Base-by-base conservation (phyloP, 2,888 invertebrate species). In the Sipha maydis region DNA sequence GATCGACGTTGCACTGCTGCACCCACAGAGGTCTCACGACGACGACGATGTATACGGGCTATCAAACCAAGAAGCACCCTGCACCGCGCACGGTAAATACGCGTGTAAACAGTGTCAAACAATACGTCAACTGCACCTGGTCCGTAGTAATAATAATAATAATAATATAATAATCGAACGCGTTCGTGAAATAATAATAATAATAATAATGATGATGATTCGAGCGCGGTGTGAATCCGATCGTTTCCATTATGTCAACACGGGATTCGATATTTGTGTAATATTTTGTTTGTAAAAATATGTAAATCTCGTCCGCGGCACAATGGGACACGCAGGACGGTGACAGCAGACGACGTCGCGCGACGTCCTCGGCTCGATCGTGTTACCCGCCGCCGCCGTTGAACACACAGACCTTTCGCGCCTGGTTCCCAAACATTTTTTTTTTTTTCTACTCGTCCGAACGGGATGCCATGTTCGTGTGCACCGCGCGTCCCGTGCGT, bases 121-220 rank as follows among this genome's bases (percentile, higher is more conserved):
- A 80, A 61, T 61, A 54, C 56, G 86, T 86, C 80, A 80, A 86
- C 41, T 41, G 41, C 86, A 80, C 79, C 79, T 86, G 86, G 73
- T 8, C 41, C 41, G 41, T 8, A 41, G 4, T 8, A 9, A 41
- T 8, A 9, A 41, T 8, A 41, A 8, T 8, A 9, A 41, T 9
- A 41, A 41, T 9, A 41, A 41, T 8, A 41, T 9, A 73, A 86
- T 86, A 73, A 86, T 86, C 86, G 86, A 84, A 83, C 54, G 34
- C 34, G 34, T 34, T 34, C 34, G 34, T 34, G 34, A 34, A 34
- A 34, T 34, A 34, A 83, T 56, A 83, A 41, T 56, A 4, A 56
- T 54, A 17, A 54, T 54, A 17, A 54, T 54, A 17, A 54, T 54
- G 56, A 31, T 56, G 38, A 56, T 41, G 75, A 25, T 25, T 4